These are phyloP conservation scores for Chauna torquata DNA, from an alignment of 2,113 vertebrate genomes.

Conservation along the genomic window DNA sequence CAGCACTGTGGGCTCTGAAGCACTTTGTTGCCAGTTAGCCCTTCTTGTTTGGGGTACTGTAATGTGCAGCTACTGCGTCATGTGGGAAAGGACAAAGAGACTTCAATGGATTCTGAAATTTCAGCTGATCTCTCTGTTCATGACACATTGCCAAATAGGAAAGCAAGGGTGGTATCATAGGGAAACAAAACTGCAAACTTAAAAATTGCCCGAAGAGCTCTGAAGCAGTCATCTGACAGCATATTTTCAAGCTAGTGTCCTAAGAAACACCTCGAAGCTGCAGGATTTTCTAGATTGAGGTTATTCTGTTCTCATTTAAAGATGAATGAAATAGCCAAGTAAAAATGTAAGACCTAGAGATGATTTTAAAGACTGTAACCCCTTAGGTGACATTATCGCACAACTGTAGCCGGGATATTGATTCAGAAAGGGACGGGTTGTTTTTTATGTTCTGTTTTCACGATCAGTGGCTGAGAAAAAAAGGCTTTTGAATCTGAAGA, in stretches of 20 bases:
- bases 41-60: background rate
- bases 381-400: background rate
- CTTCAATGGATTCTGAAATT: background rate
- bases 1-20: background rate
- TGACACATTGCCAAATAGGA: background rate
- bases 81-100: constrained; percentile 9
- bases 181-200: background rate
- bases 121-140: background rate
- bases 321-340: background rate
- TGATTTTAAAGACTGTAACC: background rate
- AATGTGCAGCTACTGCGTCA: background rate
- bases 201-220: background rate
- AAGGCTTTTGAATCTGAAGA: background rate
- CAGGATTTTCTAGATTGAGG: background rate
- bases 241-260: background rate
- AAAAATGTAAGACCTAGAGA: background rate
- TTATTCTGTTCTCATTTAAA: background rate
- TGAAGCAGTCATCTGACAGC: background rate
- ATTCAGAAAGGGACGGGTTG: background rate
- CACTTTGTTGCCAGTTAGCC: background rate
- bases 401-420: background rate
- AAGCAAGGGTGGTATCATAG: background rate
- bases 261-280: background rate
- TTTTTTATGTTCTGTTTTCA: background rate
- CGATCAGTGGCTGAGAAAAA: background rate